phyloP scores from a whole-genome alignment of 2,888 invertebrate genomes.

The Acrobasis suavella region DNA sequence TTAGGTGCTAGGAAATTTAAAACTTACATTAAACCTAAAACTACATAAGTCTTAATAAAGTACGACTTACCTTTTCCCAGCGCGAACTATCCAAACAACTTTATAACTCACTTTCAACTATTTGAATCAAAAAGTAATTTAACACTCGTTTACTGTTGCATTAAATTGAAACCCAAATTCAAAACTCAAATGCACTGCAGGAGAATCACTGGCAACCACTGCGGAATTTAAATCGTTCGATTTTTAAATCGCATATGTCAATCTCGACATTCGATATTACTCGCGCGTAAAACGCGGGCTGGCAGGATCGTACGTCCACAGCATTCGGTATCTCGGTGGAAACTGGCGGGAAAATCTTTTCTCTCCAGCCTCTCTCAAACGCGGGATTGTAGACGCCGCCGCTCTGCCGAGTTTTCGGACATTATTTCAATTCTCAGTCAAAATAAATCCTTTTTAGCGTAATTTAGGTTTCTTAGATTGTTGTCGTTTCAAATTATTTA shows the following conservation, averaged over 20 bases:
- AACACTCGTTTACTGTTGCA: neutral
- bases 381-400: slow-evolving; percentile 18
- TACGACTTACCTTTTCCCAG: slow-evolving; percentile 11
- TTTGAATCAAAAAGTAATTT: neutral
- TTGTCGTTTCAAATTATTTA: neutral
- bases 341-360: slow-evolving; percentile 56
- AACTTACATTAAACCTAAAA: neutral
- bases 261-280: slow-evolving; percentile 11
- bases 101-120: slow-evolving; percentile 3
- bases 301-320: slow-evolving; percentile 39
- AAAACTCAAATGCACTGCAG: neutral
- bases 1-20: too few relatives aligned
- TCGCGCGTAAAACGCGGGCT: slow-evolving; percentile 18
- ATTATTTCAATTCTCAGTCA: slow-evolving; percentile 1
- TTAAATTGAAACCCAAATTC: neutral
- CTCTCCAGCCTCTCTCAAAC: slow-evolving; percentile 23
- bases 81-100: slow-evolving; percentile 11
- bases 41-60: neutral
- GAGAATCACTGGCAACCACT: slow-evolving; percentile 11
- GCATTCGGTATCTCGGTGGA: slow-evolving; percentile 47
- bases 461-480: neutral
- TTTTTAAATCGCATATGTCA: slow-evolving; percentile 21
- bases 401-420: slow-evolving; percentile 1
- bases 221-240: slow-evolving; percentile 17
- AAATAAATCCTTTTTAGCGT: slow-evolving; percentile 1